phyloP scores from a whole-genome alignment of 2,113 vertebrate species.

The Scatophagus argus region DNA sequence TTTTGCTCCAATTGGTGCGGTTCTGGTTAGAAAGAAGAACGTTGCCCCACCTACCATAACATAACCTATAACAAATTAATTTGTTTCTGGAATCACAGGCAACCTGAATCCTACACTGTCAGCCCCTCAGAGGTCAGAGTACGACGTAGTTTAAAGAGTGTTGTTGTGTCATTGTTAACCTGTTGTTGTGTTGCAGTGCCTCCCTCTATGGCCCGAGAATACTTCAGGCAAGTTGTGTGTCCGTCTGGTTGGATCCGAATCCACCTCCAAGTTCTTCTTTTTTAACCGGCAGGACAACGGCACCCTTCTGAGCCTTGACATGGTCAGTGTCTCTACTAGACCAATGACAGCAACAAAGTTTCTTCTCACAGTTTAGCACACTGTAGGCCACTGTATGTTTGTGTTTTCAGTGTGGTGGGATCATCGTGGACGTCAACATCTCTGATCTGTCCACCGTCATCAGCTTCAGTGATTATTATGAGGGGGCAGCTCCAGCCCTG shows the following conservation, averaged over 20 bases:
- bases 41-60: too few relatives aligned
- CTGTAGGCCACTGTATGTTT: neutral
- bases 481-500: constrained; percentile 93
- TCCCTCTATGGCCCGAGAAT: constrained; percentile 96
- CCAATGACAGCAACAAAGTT: neutral
- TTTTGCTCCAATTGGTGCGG: too few relatives aligned
- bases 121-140: too few relatives aligned
- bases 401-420: constrained; percentile 86
- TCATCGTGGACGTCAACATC: constrained; percentile 91
- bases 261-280: constrained; percentile 88
- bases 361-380: neutral
- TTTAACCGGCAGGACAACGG: constrained; percentile 92
- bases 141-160: neutral
- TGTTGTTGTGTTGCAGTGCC: constrained; percentile 58
- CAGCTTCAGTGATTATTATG: constrained; percentile 91
- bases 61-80: too few relatives aligned
- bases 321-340: constrained; percentile 78
- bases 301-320: constrained; percentile 89
- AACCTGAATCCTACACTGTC: too few relatives aligned
- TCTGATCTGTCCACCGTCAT: constrained; percentile 90
- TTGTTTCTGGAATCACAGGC: neutral
- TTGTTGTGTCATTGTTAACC: neutral
- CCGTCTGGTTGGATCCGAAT: constrained; percentile 88
- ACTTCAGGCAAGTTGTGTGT: constrained; percentile 89
- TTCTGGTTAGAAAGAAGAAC: too few relatives aligned